phyloP scores from a whole-genome alignment of 2,797 vertebrate genomes.

The Bovichtus variegatus region DNA sequence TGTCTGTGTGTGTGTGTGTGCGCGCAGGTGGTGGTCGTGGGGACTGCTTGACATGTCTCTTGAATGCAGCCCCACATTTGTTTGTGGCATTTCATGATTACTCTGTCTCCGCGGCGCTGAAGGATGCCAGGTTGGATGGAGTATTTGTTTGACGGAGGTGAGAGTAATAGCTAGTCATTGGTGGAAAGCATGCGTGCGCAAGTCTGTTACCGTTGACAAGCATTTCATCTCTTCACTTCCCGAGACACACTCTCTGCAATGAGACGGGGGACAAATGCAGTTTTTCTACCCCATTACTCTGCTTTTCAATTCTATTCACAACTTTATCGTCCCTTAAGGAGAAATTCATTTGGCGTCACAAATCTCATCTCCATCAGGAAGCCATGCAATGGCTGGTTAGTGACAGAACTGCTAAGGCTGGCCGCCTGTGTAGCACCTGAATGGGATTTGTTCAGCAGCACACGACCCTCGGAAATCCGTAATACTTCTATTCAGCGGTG shows the following conservation, averaged over 20 bases:
- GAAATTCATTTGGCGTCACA: slow-evolving; percentile 78
- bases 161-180: slow-evolving; percentile 73
- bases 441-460: slow-evolving; percentile 57
- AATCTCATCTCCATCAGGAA: slow-evolving; percentile 81
- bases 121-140: slow-evolving; percentile 59
- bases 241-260: slow-evolving; percentile 47
- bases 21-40: slow-evolving; percentile 10
- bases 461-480: slow-evolving; percentile 17
- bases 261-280: slow-evolving; percentile 72
- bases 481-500: neutral
- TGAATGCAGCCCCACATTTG: slow-evolving; percentile 51
- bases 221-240: slow-evolving; percentile 71
- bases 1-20: slow-evolving; percentile 7
- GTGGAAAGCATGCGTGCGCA: slow-evolving; percentile 58
- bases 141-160: slow-evolving; percentile 62
- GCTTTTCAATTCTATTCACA: slow-evolving; percentile 80
- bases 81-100: slow-evolving; percentile 70
- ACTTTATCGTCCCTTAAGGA: slow-evolving; percentile 82
- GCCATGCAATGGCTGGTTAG: slow-evolving; percentile 74
- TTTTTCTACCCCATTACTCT: slow-evolving; percentile 80
- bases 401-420: slow-evolving; percentile 61
- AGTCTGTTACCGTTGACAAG: slow-evolving; percentile 76
- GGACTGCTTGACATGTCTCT: slow-evolving; percentile 41
- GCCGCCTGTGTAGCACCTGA: slow-evolving; percentile 48
- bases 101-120: slow-evolving; percentile 47